Evolutionary conservation across 2,797 vertebrate species (phyloP).

Genomic region (Typhlichthys eigenmanni): DNA sequence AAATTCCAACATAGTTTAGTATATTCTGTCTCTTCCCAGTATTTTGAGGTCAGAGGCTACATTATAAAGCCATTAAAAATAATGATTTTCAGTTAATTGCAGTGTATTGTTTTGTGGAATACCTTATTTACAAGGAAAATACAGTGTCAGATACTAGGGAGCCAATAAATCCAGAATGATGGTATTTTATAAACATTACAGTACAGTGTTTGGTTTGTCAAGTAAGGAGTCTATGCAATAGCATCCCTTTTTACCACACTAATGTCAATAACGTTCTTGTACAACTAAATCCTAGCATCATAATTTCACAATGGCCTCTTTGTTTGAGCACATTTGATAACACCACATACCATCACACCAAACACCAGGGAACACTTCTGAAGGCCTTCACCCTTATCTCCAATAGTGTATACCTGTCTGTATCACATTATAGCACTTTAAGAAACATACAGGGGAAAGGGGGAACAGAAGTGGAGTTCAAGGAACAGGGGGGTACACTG

Average conservation of each 20-base stretch:
- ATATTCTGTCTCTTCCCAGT: constrained; percentile 9
- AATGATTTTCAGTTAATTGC: constrained; percentile 27
- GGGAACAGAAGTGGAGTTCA: too few relatives aligned
- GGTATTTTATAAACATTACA: constrained; percentile 30
- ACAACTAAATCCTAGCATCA: constrained; percentile 20
- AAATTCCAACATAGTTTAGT: constrained; percentile 1
- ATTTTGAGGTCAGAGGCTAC: constrained; percentile 20
- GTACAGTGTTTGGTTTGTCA: constrained; percentile 38
- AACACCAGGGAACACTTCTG: neutral
- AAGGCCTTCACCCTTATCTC: constrained; percentile 16
- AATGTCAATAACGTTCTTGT: constrained; percentile 3
- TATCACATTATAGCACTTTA: too few relatives aligned
- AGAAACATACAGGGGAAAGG: too few relatives aligned
- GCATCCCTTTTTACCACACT: constrained; percentile 7
- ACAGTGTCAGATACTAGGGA: neutral
- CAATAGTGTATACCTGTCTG: neutral
- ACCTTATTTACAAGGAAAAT: constrained; percentile 2
- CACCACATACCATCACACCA: neutral
- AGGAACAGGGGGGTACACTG: constrained; percentile 1
- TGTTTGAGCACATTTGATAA: neutral
- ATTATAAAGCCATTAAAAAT: constrained; percentile 43
- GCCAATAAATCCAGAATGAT: constrained; percentile 7
- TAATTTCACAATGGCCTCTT: constrained; percentile 14
- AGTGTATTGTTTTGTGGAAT: constrained; percentile 13
- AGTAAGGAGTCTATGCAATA: constrained; percentile 25